Evolutionary conservation across 1,140 invertebrate species (phyloP), one percentile per base, ranked within the genome.

Genomic region (Mactra quadrangularis): DNA sequence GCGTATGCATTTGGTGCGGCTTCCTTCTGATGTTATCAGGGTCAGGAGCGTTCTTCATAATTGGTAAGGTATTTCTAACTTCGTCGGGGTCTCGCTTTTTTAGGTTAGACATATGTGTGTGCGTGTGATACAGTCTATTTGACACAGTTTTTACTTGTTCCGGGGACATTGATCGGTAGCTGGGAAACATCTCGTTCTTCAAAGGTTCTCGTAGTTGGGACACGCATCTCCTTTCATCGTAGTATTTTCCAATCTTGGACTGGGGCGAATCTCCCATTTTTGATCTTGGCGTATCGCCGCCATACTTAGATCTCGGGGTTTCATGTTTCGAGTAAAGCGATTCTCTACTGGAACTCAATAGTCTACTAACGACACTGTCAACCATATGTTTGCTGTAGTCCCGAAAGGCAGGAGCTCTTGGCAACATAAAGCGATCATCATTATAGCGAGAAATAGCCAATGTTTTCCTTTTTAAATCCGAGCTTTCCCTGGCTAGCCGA

Each of bases 41-140:
- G 29, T 81, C 77, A 38, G 77, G 77, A 6, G 31, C 41, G 29
- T 81, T 74, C 60, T 82, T 82, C 70, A 82, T 62, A 35, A 82
- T 82, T 11, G 79, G 79, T 29, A 82, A 47, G 11, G 79, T 74
- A 11, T 50, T 29, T 45, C 68, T 38, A 1, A 82, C 79, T 17
- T 74, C 68, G 4, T 82, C 70, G 4, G 68, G 70, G 47, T 82
- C 79, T 17, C 79, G 31, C 29, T 38, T 41, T 35, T 82, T 82
- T 57, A 82, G 9, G 29, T 82, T 74, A 13, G 70, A 74, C 71
- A 82, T 82, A 33, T 82, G 79, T 41, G 79, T 82, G 70, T 82
- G 79, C 38, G 79, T 66, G 27, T 82, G 70, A 27, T 82, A 82
- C 33, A 82, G 70, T 71, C 79, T 52, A 33, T 66, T 66, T 7